These are phyloP conservation scores for Eleginops maclovinus DNA, from an alignment of 2,113 vertebrate species.

Conservation along the genomic window DNA sequence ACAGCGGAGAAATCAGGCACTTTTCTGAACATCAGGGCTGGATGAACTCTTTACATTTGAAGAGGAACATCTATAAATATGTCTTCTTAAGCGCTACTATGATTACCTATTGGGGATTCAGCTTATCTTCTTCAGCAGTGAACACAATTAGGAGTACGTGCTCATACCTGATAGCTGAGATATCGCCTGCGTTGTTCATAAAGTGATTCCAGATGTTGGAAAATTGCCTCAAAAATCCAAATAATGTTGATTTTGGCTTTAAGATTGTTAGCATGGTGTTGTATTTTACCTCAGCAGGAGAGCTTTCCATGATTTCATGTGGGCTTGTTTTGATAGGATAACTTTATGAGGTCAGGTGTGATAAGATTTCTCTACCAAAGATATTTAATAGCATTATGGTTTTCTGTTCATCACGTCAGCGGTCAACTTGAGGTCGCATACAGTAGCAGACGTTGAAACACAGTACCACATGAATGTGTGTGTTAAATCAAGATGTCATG, in stretches of 20 bases:
- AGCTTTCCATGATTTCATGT: neutral
- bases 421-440: neutral
- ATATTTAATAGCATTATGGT: neutral
- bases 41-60: conserved; percentile 39
- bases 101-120: conserved; percentile 1
- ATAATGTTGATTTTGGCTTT: conserved; percentile 39
- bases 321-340: neutral
- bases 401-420: conserved; percentile 1
- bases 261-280: neutral
- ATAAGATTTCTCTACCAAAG: conserved; percentile 8
- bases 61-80: conserved; percentile 15
- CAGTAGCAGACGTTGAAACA: neutral
- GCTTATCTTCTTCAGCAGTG: conserved; percentile 2
- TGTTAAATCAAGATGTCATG: neutral
- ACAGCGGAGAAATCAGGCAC: conserved; percentile 8
- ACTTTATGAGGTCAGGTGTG: neutral
- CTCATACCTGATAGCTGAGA: conserved; percentile 5
- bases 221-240: conserved; percentile 10
- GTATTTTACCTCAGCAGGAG: conserved; percentile 9
- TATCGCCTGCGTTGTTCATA: conserved; percentile 8
- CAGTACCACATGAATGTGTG: neutral
- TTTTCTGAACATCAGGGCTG: conserved; percentile 31
- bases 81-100: conserved; percentile 11
- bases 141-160: conserved; percentile 7
- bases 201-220: conserved; percentile 40